Evolutionary conservation across 2,888 invertebrate genomes (phyloP).

Genomic region (Cactoblastis cactorum): DNA sequence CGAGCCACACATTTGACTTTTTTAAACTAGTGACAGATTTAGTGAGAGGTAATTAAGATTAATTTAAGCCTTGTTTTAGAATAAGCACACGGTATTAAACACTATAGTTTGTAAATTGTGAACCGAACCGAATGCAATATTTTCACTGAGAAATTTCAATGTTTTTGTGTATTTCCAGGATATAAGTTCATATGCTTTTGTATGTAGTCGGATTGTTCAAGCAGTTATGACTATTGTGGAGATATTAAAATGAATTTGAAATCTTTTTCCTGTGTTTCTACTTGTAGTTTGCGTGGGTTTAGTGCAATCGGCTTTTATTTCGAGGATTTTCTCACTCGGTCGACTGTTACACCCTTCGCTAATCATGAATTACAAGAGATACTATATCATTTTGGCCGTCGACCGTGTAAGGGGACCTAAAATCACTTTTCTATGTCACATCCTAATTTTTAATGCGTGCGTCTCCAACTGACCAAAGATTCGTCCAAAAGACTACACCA

Average conservation of each 20-base stretch:
- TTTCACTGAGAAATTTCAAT: slow-evolving; percentile 20
- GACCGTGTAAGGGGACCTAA: background rate
- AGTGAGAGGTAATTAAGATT: slow-evolving; percentile 56
- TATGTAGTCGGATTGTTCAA: slow-evolving; percentile 56
- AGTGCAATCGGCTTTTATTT: slow-evolving; percentile 31
- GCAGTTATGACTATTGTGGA: slow-evolving; percentile 71
- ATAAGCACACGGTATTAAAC: slow-evolving; percentile 42
- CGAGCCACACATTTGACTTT: slow-evolving; percentile 2
- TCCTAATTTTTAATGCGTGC: slow-evolving; percentile 46
- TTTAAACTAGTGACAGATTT: slow-evolving; percentile 49
- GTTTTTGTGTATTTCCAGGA: slow-evolving; percentile 20
- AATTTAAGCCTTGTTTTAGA: slow-evolving; percentile 57
- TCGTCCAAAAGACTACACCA: slow-evolving; percentile 59
- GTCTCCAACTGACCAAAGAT: slow-evolving; percentile 60
- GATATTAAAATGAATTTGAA: slow-evolving; percentile 78
- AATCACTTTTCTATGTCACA: slow-evolving; percentile 30
- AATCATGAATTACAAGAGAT: background rate
- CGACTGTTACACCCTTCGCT: too few relatives aligned
- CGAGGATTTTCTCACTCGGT: background rate
- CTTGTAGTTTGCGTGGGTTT: slow-evolving; percentile 52
- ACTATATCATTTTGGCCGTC: background rate
- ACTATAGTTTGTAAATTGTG: slow-evolving; percentile 22
- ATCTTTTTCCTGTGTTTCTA: slow-evolving; percentile 65
- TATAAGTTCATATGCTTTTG: slow-evolving; percentile 37
- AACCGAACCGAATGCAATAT: slow-evolving; percentile 17